phyloP scores from a whole-genome alignment of 1,140 invertebrate genomes.

The Apis dorsata region DNA sequence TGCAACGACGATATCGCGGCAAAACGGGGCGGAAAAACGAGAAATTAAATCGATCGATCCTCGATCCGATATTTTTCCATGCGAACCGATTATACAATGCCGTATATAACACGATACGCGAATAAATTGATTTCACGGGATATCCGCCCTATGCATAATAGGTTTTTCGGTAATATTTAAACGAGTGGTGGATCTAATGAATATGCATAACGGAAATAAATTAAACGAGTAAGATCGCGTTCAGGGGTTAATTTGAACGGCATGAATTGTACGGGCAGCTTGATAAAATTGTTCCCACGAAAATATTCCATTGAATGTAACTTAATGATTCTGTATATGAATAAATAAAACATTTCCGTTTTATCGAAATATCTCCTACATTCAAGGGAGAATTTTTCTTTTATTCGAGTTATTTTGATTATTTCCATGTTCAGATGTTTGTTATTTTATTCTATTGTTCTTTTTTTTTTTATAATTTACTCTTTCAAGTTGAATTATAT shows the following conservation, averaged over 20 bases:
- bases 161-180: not conserved
- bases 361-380: too few species aligned
- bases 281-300: not conserved
- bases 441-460: too few species aligned
- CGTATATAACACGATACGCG: not conserved
- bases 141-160: not conserved
- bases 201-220: slow-evolving; percentile 33
- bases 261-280: not conserved
- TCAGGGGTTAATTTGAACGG: not conserved
- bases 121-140: slow-evolving; percentile 22
- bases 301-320: not conserved
- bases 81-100: not conserved
- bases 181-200: not conserved
- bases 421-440: too few species aligned
- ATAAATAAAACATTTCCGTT: not conserved
- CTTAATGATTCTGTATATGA: not conserved
- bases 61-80: slow-evolving; percentile 11
- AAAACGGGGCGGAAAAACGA: not conserved
- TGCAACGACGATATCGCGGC: not conserved
- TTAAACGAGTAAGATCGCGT: slow-evolving; percentile 23
- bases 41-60: not conserved
- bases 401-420: too few species aligned
- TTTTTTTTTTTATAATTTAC: too few species aligned
- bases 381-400: too few species aligned
- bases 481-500: too few species aligned